phyloP scores from a whole-genome alignment of 2,888 invertebrate genomes.

The Itoplectis maculator region DNA sequence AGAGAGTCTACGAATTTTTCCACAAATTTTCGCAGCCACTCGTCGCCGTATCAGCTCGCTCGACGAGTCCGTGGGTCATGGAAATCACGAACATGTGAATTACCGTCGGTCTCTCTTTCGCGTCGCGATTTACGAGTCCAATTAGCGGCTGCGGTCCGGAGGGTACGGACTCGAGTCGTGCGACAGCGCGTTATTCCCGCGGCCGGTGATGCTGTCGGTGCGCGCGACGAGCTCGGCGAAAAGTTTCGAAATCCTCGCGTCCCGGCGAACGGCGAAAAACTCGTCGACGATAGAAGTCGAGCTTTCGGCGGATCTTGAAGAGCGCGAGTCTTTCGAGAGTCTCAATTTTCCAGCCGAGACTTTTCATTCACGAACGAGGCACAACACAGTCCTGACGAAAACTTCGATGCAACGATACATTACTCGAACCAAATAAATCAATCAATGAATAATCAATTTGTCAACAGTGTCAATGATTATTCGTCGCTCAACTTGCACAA shows the following conservation, averaged over 20 bases:
- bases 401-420: background rate
- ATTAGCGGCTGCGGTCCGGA: slow-evolving; percentile 47
- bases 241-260: background rate
- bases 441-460: background rate
- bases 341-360: slow-evolving; percentile 21
- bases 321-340: slow-evolving; percentile 7
- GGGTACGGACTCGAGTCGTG: slow-evolving; percentile 15
- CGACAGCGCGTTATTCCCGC: slow-evolving; percentile 9
- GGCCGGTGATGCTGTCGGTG: background rate
- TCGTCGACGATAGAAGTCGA: slow-evolving; percentile 9
- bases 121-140: slow-evolving; percentile 54
- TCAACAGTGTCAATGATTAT: background rate
- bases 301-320: slow-evolving; percentile 8
- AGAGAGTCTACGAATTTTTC: slow-evolving; percentile 41
- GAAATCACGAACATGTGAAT: slow-evolving; percentile 67
- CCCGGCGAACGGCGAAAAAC: background rate
- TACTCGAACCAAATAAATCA: background rate
- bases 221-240: background rate
- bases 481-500: background rate
- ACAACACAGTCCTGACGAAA: slow-evolving; percentile 24
- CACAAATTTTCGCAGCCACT: slow-evolving; percentile 42
- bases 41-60: slow-evolving; percentile 38
- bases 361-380: slow-evolving; percentile 33
- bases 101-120: slow-evolving; percentile 13
- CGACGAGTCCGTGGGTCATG: slow-evolving; percentile 55